phyloP scores from a whole-genome alignment of 2,113 vertebrate species.

The Cyprinodon brontotheroides region DNA sequence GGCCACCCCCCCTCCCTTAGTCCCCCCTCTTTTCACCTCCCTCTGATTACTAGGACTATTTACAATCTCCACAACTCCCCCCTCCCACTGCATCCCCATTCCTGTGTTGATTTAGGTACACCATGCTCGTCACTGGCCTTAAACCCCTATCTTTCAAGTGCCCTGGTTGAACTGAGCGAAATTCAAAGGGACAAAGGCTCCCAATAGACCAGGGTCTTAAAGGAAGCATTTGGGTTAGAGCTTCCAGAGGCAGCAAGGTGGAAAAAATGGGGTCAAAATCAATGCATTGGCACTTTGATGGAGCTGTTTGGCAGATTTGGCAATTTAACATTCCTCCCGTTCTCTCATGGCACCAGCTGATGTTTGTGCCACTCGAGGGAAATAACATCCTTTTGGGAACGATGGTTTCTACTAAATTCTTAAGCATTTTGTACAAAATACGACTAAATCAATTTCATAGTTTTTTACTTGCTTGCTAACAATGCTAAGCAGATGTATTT shows the following conservation, averaged over 20 bases:
- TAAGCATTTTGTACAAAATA: constrained; percentile 37
- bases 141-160: not conserved
- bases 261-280: constrained; percentile 80
- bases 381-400: constrained; percentile 53
- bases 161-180: constrained; percentile 48
- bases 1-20: constrained; percentile 29
- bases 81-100: constrained; percentile 41
- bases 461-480: constrained; percentile 39
- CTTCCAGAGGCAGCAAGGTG: constrained; percentile 55
- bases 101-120: constrained; percentile 57
- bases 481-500: not conserved
- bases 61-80: constrained; percentile 44
- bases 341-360: constrained; percentile 44
- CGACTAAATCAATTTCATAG: constrained; percentile 50
- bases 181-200: constrained; percentile 58
- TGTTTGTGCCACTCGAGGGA: constrained; percentile 36
- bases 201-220: constrained; percentile 55
- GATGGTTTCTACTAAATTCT: constrained; percentile 31
- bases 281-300: constrained; percentile 82
- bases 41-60: constrained; percentile 51
- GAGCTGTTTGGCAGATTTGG: constrained; percentile 74
- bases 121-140: constrained; percentile 51
- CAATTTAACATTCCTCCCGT: constrained; percentile 61
- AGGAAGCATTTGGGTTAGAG: constrained; percentile 53
- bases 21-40: constrained; percentile 31